Base-by-base conservation (phyloP, 1,140 invertebrate species). In the Macrostomum lignano region DNA sequence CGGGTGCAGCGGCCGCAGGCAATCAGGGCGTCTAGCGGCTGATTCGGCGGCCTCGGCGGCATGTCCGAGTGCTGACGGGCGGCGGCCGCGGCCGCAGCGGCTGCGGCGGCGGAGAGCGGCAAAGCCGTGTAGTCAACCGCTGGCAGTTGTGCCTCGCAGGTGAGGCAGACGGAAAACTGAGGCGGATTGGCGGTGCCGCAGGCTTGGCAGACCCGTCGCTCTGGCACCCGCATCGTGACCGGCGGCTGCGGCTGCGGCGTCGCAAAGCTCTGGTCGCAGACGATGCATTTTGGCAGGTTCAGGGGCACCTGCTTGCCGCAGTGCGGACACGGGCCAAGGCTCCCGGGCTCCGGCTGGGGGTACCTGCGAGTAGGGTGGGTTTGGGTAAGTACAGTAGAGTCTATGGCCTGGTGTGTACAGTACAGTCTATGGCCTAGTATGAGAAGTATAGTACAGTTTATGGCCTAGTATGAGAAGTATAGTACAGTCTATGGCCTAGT, bases 231-330 rank as follows among this genome's bases (percentile, higher is more conserved):
- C 4, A 46, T 20, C 13, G n/a, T 23, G 15, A 9, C 9, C 5
- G 11, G 10, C 3, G 17, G 13, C n/a, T n/a, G n/a, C n/a, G n/a
- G n/a, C n/a, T n/a, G n/a, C n/a, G n/a, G n/a, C n/a, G n/a, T n/a
- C n/a, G n/a, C n/a, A n/a, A n/a, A n/a, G n/a, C n/a, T n/a, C n/a
- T n/a, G n/a, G 32, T 56, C 52, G 44, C 52, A 56, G 2, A 56
- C 46, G 1, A 55, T 40, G 43, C 52, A 56, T 3, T 42, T 45
- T 7, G 38, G 19, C 4, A 43, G 45, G 36, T 52, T 54, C 36
- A 54, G 47, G 17, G 52, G 52, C n/a, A 56, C 51, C 6, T 46
- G 31, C 4, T 50, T 49, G 28, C 47, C 45, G 37, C 52, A 56
- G 38, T 46, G 45, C 6, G 46, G 42, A 44, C 52, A 56, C 25